Conservation (phyloP, 2,888 invertebrate species). For the Eustalomyia histrio region DNA sequence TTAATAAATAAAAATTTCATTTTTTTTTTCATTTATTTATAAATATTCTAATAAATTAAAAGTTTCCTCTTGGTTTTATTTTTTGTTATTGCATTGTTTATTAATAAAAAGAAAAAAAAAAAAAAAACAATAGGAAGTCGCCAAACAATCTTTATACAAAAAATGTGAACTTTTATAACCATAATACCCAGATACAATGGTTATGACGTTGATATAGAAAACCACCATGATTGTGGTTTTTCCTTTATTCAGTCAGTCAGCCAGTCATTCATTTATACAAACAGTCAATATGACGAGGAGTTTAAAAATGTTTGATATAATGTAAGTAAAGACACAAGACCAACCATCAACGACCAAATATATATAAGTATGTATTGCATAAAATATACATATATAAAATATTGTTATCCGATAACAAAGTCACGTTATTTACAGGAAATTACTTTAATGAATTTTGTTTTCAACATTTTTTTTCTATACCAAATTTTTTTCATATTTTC, state of each 20-base stretch:
- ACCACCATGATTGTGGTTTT: constrained; percentile 53
- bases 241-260: constrained; percentile 4
- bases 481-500: constrained; percentile 7
- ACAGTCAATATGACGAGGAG: background rate
- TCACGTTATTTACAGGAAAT: constrained; percentile 70
- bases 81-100: background rate
- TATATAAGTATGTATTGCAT: background rate
- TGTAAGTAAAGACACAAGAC: constrained; percentile 1
- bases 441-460: constrained; percentile 70
- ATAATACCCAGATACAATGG: constrained; percentile 24
- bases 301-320: constrained; percentile 11
- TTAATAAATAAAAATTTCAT: constrained; percentile 34
- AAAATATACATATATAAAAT: constrained; percentile 11
- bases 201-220: constrained; percentile 54
- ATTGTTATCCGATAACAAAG: constrained; percentile 57
- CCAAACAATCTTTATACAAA: background rate
- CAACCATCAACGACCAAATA: constrained; percentile 3
- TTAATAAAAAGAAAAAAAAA: background rate
- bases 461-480: background rate
- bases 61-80: background rate
- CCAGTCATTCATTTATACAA: constrained; percentile 42
- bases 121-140: constrained; percentile 9
- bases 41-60: constrained; percentile 9
- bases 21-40: constrained; percentile 25
- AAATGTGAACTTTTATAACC: background rate